Evolutionary conservation across 2,888 invertebrate genomes (phyloP), one percentile per base, ranked within the genome.

Genomic region (Trachelus iudaicus): DNA sequence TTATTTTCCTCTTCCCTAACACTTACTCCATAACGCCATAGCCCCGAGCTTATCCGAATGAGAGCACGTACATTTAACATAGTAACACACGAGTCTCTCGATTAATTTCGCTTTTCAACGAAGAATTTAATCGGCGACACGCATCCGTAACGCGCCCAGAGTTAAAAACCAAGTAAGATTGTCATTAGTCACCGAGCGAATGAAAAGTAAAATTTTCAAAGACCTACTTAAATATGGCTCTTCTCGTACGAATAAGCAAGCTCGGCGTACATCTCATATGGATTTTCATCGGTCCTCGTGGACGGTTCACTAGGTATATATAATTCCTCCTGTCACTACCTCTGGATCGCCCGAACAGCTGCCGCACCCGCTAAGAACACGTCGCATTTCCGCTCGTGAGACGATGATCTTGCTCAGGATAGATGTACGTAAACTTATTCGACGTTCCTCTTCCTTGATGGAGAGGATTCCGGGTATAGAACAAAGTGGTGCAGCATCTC

Each of bases 271-370:
- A 35, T 40, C 15, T 40, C 0, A 40, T 40, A 40, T 23, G 40
- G 0, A 40, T 40, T 40, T 4, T 40, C 40, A 23, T 40, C 40
- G 1, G 23, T 40, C 40, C 40, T 40, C 23, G 15, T 23, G 40
- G 40, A 40, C 15, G 40, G 40, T 40, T 40, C 40, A 40, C 40
- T 40, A 40, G 15, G 23, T 40, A 15, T 40, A 56, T 23, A 56
- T 23, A 56, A 56, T 56, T 56, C 15, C 9, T 56, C 56, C 56
- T 56, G 23, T 56, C 56, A 56, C 56, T 56, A 87, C 86, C 87
- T 87, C 86, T 82, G 85, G 82, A 79, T 83, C 83, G 81, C 79
- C 79, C 78, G 87, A 87, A 85, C 87, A 87, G 86, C 86, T 86
- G 86, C 85, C 81, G 77, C 86, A 86, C 77, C 84, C 83, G 83